Base-by-base conservation (phyloP, 2,797 vertebrate genomes). In the Danio albolineatus region DNA sequence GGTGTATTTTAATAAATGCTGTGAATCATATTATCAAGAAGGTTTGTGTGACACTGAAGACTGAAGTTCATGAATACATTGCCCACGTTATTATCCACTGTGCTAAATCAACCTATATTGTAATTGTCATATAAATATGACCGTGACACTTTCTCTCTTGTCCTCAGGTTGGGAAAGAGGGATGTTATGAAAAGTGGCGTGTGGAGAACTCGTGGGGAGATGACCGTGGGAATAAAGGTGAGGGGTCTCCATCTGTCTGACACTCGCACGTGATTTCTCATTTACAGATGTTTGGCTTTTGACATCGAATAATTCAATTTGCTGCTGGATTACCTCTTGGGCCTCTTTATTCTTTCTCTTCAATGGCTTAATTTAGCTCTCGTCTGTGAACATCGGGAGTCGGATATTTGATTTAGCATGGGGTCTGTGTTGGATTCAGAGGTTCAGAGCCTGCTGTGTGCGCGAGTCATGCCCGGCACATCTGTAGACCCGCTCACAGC, bases 191-290 rank as follows among this genome's bases (percentile, higher is more conserved):
- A 85, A 99, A 99, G 81, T 99, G 98, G 98, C 94, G 97, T 90
- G 98, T 98, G 86, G 98, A 99, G 87, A 99, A 99, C 90, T 99
- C 98, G 10, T 99, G 98, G 98, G 98, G 98, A 7, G 98, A 99
- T 84, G 98, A 99, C 86, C 96, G 97, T 83, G 97, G 97, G 80
- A 96, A 98, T 90, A 99, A 99, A 98, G 98, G 98, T 99, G 92
- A 90, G 80, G 41, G 46, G 74, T 73, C 17, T 28, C 56, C 48
- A 49, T 44, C 62, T 54, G 21, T 53, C 46, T 46, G 41, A 16
- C 36, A 16, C 5, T 39, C 69, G 41, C 49, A 62, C 69, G 44
- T 17, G 80, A 77, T 78, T 65, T 44, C 51, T 62, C 76, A 56
- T 74, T 44, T 39, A 54, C 70, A 78, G 70, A 76, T 61, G 62